Base-by-base conservation (phyloP, 2,797 vertebrate species). In the Malurus splendens region DNA sequence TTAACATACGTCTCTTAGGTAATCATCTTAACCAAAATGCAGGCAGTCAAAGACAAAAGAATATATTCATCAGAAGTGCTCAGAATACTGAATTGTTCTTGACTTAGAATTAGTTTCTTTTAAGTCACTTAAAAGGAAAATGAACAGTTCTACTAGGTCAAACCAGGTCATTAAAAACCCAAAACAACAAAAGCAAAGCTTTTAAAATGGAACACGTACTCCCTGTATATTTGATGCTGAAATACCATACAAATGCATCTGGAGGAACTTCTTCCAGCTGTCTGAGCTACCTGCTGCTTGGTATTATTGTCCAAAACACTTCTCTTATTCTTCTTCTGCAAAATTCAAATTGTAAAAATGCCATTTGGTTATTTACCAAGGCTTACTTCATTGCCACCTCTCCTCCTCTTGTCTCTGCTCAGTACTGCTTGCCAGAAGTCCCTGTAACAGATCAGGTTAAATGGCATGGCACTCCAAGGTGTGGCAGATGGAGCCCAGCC, bases 61-160 rank as follows among this genome's bases (percentile, higher is more conserved):
- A 61, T 33, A 67, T 54, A 88, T 39, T 87, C 9, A 56, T 36
- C 33, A 87, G n/a, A 86, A 86, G 14, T 12, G 7, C 67, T 83
- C 60, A 55, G 71, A 90, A 87, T 60, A 91, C 7, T 45, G 47
- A 89, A 68, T 27, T 64, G 3, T 52, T 73, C 45, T 41, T 65
- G 52, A 86, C 38, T 72, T 81, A 45, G 60, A 84, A 73, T 52
- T 33, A 1, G 23, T 65, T 79, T 74, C 45, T 93, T 95, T 91
- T 25, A 85, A 88, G 72, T 87, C 51, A 72, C 66, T 81, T 92
- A 55, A 92, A 89, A 85, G 66, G 41, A 90, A 76, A 91, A 83
- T 2, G 3, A 90, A 82, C 32, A 65, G 25, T 41, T 59, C 36
- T 48, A 86, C 25, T 36, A 67, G 54, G 25, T 52, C 65, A 85